These are phyloP conservation scores for Argynnis bischoffii DNA, from an alignment of 2,888 invertebrate species.

Conservation along the genomic window DNA sequence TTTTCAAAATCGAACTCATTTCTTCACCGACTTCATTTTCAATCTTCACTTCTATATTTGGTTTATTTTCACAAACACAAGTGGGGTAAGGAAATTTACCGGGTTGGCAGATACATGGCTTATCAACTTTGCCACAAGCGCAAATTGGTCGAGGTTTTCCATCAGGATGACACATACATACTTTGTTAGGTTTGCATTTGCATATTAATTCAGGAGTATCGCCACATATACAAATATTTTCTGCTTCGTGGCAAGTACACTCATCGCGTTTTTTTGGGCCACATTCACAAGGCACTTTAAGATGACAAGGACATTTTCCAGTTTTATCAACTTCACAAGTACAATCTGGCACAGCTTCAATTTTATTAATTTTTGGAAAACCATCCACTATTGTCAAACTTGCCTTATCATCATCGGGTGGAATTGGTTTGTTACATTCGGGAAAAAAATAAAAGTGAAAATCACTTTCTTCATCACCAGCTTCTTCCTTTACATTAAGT, in stretches of 20 bases:
- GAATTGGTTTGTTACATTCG: slow-evolving; percentile 60
- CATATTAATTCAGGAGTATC: slow-evolving; percentile 56
- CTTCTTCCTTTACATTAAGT: slow-evolving; percentile 41
- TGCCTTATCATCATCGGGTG: slow-evolving; percentile 53
- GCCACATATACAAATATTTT: slow-evolving; percentile 64
- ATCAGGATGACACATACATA: slow-evolving; percentile 64
- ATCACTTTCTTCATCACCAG: slow-evolving; percentile 60
- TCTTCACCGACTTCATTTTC: slow-evolving; percentile 22
- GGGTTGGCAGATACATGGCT: slow-evolving; percentile 64
- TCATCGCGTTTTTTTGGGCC: slow-evolving; percentile 56
- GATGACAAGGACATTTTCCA: slow-evolving; percentile 60
- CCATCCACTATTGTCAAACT: slow-evolving; percentile 66
- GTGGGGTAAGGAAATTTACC: slow-evolving; percentile 59
- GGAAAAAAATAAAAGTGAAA: slow-evolving; percentile 75
- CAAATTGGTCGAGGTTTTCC: slow-evolving; percentile 55
- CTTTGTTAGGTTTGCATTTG: slow-evolving; percentile 54
- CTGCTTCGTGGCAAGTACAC: slow-evolving; percentile 58
- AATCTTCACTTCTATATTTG: slow-evolving; percentile 38
- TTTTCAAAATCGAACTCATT: slow-evolving; percentile 27
- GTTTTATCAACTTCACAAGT: slow-evolving; percentile 55
- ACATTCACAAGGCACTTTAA: slow-evolving; percentile 64
- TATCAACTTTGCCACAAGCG: slow-evolving; percentile 59
- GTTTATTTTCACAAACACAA: slow-evolving; percentile 62
- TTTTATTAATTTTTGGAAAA: slow-evolving; percentile 62
- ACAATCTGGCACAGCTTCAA: slow-evolving; percentile 49